A percentile compares a stretch with the other conserved stretches of the same genome.
Evolutionary conservation across 2,888 invertebrate species (phyloP).

Genomic region (Bembecia ichneumoniformis): DNA sequence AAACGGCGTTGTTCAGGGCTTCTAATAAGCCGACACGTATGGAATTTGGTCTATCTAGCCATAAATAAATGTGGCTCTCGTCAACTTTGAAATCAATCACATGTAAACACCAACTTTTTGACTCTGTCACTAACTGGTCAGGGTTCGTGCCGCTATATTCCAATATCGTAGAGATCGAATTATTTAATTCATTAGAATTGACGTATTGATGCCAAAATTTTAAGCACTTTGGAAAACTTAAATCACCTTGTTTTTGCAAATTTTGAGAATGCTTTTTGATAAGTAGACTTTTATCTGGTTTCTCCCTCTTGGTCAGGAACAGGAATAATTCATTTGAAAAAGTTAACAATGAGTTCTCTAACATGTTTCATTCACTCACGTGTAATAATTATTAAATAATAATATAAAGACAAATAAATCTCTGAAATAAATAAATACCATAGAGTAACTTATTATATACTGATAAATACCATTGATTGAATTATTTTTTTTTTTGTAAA

Average conservation of each 20-base stretch:
- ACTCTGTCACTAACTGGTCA: conserved; percentile 43
- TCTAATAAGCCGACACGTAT: conserved; percentile 34
- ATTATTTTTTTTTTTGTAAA: no score
- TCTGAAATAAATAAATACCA: no score
- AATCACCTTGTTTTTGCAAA: conserved; percentile 72
- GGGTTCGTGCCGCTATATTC: conserved; percentile 35
- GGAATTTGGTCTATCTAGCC: conserved; percentile 53
- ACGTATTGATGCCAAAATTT: conserved; percentile 68
- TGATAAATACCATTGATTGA: no score
- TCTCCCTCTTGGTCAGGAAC: conserved; percentile 25
- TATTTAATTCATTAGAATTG: conserved; percentile 10
- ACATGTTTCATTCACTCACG: conserved; percentile 17
- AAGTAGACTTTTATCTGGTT: conserved; percentile 23
- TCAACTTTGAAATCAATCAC: conserved; percentile 46
- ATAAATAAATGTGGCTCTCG: conserved; percentile 63
- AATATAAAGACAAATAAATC: no score
- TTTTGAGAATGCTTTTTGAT: conserved; percentile 74
- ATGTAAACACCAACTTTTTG: conserved; percentile 57
- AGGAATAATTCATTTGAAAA: conserved; percentile 30
- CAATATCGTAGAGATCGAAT: conserved; percentile 24
- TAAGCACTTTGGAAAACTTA: conserved; percentile 73
- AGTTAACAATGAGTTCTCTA: conserved; percentile 28
- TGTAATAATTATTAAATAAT: no score
- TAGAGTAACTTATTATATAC: no score
- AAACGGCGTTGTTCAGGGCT: conserved; percentile 24